Conservation (phyloP, 2,888 invertebrate species). For the Melieria omissa region DNA sequence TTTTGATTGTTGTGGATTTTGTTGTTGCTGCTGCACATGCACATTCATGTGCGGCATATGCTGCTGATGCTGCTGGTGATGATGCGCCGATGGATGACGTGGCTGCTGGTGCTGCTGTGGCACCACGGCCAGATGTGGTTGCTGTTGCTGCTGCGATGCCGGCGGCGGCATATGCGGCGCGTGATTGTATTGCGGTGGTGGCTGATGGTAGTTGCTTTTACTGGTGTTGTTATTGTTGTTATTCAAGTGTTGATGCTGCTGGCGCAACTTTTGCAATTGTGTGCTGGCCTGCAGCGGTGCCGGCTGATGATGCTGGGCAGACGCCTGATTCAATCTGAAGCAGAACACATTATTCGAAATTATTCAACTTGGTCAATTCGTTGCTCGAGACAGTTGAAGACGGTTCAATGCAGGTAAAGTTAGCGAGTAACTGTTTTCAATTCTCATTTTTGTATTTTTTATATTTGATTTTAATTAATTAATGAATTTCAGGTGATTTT, state of each 20-base stretch:
- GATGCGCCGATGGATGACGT: neutral
- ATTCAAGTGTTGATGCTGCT: conserved; percentile 40
- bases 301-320: conserved; percentile 32
- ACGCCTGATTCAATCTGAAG: conserved; percentile 13
- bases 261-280: conserved; percentile 40
- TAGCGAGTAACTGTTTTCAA: too few relatives aligned
- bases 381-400: too few relatives aligned
- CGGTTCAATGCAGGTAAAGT: too few relatives aligned
- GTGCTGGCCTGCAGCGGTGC: conserved; percentile 27
- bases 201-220: conserved; percentile 28
- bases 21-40: conserved; percentile 5
- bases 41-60: neutral
- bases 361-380: too few relatives aligned
- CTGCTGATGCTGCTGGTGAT: conserved; percentile 18
- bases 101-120: conserved; percentile 21
- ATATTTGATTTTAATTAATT: too few relatives aligned
- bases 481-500: too few relatives aligned
- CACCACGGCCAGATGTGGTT: conserved; percentile 6
- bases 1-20: conserved; percentile 9
- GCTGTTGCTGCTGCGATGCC: conserved; percentile 10
- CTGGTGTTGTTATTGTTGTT: conserved; percentile 30
- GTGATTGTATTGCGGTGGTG: neutral
- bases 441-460: too few relatives aligned
- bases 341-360: too few relatives aligned
- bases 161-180: neutral